phyloP scores from a whole-genome alignment of 2,113 vertebrate genomes.

The Orycteropus afer region DNA sequence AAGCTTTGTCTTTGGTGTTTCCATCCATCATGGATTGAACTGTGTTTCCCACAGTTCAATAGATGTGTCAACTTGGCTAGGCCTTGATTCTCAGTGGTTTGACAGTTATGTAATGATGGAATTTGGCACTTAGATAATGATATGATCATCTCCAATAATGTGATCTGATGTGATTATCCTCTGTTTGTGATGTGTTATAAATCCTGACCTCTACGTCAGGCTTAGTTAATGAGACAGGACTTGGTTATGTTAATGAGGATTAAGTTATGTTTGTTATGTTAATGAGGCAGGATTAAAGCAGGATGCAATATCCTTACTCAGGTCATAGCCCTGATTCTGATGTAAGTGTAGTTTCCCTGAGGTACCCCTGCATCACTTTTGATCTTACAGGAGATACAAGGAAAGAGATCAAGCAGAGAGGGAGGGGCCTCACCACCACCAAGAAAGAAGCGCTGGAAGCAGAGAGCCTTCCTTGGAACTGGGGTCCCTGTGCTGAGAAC shows the following conservation, averaged over 20 bases:
- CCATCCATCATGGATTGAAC: not conserved
- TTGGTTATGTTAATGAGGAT: too few relatives aligned
- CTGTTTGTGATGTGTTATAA: not conserved
- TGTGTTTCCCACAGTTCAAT: not conserved
- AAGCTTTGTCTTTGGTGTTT: not conserved
- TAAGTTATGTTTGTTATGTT: not conserved
- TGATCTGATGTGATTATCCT: not conserved
- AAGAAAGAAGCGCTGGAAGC: not conserved
- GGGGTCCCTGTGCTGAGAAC: not conserved
- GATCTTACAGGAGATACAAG: not conserved
- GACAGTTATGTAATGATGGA: not conserved
- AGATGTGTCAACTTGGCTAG: not conserved
- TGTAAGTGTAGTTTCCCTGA: not conserved
- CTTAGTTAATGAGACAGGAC: not conserved
- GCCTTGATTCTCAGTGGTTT: not conserved
- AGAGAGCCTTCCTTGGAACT: too few relatives aligned
- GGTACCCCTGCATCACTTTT: not conserved
- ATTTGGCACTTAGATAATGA: too few relatives aligned
- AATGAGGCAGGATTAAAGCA: not conserved
- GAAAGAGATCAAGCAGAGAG: not conserved
- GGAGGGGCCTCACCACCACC: not conserved
- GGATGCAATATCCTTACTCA: not conserved
- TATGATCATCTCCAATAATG: too few relatives aligned
- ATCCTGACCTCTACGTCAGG: not conserved
- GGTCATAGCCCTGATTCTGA: not conserved